Evolutionary conservation across 2,888 invertebrate species (phyloP).

Genomic region (Lamproptera curius): DNA sequence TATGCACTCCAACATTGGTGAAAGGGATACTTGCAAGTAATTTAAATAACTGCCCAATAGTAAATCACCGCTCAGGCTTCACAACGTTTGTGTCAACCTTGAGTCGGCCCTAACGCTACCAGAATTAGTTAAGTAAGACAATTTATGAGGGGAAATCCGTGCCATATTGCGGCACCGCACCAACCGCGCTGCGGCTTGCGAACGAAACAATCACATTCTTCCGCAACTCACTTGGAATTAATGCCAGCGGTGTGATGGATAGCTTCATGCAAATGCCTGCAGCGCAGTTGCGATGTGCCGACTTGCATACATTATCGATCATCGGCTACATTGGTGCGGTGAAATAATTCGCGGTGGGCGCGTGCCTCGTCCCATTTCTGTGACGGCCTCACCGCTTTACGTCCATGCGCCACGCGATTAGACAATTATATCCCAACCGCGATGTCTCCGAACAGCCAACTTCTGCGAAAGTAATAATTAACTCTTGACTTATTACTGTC

Average conservation of each 20-base stretch:
- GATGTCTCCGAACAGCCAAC: slow-evolving; percentile 39
- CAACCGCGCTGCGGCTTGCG: slow-evolving; percentile 27
- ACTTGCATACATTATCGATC: slow-evolving; percentile 53
- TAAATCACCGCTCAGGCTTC: too few relatives aligned
- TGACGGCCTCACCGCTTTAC: slow-evolving; percentile 61
- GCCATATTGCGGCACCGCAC: slow-evolving; percentile 30
- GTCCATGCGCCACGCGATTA: slow-evolving; percentile 56
- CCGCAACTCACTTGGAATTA: slow-evolving; percentile 40
- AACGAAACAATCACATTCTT: slow-evolving; percentile 47
- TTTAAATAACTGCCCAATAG: too few relatives aligned
- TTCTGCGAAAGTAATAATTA: slow-evolving; percentile 34
- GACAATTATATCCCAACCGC: slow-evolving; percentile 38
- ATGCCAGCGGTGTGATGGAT: slow-evolving; percentile 46
- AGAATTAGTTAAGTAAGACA: slow-evolving; percentile 19
- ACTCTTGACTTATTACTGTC: background rate
- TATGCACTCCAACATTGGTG: too few relatives aligned
- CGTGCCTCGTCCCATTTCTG: slow-evolving; percentile 49
- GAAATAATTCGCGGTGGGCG: slow-evolving; percentile 54
- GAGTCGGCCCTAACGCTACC: slow-evolving; percentile 7
- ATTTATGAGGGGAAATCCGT: slow-evolving; percentile 24
- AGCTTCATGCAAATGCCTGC: slow-evolving; percentile 48
- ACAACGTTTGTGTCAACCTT: too few relatives aligned
- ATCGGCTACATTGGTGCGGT: slow-evolving; percentile 36
- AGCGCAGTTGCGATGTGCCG: slow-evolving; percentile 38
- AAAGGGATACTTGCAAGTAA: too few relatives aligned